These are phyloP conservation scores for Amiota communis DNA, from an alignment of 2,888 invertebrate species.

Conservation along the genomic window DNA sequence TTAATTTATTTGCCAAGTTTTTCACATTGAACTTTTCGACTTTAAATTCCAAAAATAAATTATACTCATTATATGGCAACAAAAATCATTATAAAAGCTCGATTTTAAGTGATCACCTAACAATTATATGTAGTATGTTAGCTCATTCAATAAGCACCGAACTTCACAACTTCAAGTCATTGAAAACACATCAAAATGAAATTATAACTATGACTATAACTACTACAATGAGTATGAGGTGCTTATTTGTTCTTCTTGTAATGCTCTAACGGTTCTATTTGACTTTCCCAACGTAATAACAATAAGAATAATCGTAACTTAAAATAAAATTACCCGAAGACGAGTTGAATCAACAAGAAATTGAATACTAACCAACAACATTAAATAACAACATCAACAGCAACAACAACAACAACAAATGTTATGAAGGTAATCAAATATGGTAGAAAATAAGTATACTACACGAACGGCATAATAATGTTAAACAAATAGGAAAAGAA, in stretches of 20 bases:
- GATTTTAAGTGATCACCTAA: too few relatives aligned
- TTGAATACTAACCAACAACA: constrained; percentile 2
- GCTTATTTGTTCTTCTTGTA: neutral
- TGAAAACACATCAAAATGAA: constrained; percentile 13
- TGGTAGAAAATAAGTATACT: constrained; percentile 10
- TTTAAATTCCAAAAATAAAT: too few relatives aligned
- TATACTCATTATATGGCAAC: too few relatives aligned
- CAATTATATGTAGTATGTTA: neutral
- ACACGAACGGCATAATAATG: constrained; percentile 19
- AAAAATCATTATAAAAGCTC: too few relatives aligned
- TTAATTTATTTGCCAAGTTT: too few relatives aligned
- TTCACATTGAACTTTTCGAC: too few relatives aligned
- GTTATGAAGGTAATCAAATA: constrained; percentile 15
- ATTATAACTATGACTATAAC: constrained; percentile 9
- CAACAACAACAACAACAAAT: too few relatives aligned
- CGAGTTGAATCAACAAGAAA: constrained; percentile 7
- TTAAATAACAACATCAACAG: too few relatives aligned
- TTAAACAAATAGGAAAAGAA: neutral
- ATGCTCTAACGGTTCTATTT: constrained; percentile 44
- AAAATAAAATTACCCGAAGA: constrained; percentile 46
- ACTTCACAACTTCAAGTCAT: neutral
- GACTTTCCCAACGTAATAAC: constrained; percentile 61
- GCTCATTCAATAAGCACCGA: constrained; percentile 9
- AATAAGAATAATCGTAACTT: constrained; percentile 57
- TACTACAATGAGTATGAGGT: neutral